Conservation (phyloP, 2,113 vertebrate genomes). For the Misgurnus anguillicaudatus region DNA sequence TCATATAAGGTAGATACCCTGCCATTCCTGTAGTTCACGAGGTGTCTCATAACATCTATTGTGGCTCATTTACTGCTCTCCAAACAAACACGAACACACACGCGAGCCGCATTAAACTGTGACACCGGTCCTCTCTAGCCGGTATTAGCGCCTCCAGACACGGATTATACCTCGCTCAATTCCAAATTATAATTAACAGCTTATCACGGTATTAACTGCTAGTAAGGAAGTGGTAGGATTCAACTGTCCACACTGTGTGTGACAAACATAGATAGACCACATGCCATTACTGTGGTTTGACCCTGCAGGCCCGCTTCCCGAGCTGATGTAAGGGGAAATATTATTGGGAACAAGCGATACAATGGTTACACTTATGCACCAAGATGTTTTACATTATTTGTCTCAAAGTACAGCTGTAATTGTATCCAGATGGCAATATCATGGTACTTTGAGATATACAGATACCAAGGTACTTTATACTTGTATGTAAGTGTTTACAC, state of each 20-base stretch:
- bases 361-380: too few species aligned
- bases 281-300: not conserved
- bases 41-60: conserved; percentile 23
- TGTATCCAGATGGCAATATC: too few species aligned
- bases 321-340: too few species aligned
- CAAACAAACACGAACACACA: not conserved
- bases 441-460: too few species aligned
- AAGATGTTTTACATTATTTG: too few species aligned
- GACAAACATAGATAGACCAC: not conserved
- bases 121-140: conserved; percentile 2
- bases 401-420: too few species aligned
- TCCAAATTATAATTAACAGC: conserved; percentile 42
- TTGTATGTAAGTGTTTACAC: too few species aligned
- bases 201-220: conserved; percentile 35
- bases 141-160: conserved; percentile 42
- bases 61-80: conserved; percentile 26
- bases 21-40: not conserved
- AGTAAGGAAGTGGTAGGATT: conserved; percentile 23
- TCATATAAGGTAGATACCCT: not conserved
- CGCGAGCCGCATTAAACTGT: not conserved
- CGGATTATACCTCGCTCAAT: conserved; percentile 9
- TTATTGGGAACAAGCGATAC: too few species aligned
- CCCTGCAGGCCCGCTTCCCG: too few species aligned
- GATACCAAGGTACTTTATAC: too few species aligned
- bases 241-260: not conserved